A percentile compares a stretch with the other conserved stretches of the same genome.
phyloP scores from a whole-genome alignment of 2,113 vertebrate genomes.

The Rynchops niger region DNA sequence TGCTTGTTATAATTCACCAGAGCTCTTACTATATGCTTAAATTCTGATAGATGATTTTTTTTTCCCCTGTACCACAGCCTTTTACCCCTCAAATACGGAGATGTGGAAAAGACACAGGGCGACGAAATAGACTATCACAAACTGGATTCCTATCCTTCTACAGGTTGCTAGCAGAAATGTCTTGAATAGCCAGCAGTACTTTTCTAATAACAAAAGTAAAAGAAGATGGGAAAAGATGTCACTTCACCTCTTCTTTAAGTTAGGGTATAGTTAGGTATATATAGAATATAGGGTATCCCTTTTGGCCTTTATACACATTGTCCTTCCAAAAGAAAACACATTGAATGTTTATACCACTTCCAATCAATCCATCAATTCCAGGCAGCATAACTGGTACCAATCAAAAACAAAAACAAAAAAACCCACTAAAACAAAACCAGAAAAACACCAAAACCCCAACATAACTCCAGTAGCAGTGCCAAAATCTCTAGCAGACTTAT shows the following conservation, averaged over 20 bases:
- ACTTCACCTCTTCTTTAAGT: not conserved
- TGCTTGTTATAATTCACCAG: not conserved
- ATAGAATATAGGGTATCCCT: not conserved
- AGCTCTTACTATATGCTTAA: not conserved
- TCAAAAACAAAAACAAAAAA: not conserved
- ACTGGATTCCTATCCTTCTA: not conserved
- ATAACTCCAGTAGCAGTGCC: not conserved
- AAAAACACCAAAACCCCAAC: accelerated
- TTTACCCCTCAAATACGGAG: not conserved
- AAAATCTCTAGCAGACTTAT: not conserved
- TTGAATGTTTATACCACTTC: not conserved
- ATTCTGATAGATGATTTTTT: not conserved
- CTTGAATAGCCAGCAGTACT: not conserved
- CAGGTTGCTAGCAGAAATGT: not conserved
- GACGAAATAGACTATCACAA: not conserved
- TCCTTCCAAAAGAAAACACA: not conserved
- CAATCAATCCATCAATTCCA: not conserved
- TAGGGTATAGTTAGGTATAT: no score
- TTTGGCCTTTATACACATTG: not conserved
- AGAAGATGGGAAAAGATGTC: not conserved
- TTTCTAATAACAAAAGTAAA: not conserved
- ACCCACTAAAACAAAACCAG: not conserved
- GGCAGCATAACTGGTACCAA: not conserved
- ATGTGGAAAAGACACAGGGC: not conserved
- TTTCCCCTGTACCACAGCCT: not conserved